These are phyloP conservation scores for Sialia sialis DNA, from an alignment of 2,113 vertebrate genomes.

Conservation along the genomic window DNA sequence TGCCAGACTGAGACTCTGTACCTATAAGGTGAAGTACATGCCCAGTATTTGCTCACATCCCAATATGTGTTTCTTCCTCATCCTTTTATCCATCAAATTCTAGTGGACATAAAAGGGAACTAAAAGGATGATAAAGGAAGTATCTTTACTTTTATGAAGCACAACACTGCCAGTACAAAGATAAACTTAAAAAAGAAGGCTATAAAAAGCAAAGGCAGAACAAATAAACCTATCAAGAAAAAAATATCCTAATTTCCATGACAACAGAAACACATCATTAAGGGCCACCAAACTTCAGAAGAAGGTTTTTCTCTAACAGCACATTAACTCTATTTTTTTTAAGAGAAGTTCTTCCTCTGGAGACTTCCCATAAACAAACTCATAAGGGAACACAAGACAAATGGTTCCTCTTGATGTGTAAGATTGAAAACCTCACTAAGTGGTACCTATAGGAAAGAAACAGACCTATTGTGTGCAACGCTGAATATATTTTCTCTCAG, in stretches of 20 bases:
- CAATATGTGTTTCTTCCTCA: background rate
- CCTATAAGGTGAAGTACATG: background rate
- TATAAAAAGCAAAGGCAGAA: conserved; percentile 69
- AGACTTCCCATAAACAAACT: background rate
- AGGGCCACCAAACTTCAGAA: conserved; percentile 50
- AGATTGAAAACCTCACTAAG: background rate
- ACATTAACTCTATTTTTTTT: background rate
- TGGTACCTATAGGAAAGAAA: background rate
- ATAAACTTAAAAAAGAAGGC: conserved; percentile 43
- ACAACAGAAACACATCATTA: conserved; percentile 70
- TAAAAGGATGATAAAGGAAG: conserved; percentile 16
- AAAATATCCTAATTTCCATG: conserved; percentile 67
- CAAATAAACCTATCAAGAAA: conserved; percentile 53
- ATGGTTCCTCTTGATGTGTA: background rate
- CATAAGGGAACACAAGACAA: background rate
- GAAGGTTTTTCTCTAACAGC: background rate
- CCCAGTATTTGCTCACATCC: background rate
- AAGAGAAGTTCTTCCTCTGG: background rate
- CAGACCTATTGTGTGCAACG: background rate
- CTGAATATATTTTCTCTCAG: background rate
- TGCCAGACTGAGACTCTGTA: background rate
- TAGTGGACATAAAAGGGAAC: background rate
- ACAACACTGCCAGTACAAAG: conserved; percentile 46
- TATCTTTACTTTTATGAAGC: conserved; percentile 28
- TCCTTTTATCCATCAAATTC: background rate